Conservation (phyloP, 2,113 vertebrate genomes). For the Ictalurus furcatus region DNA sequence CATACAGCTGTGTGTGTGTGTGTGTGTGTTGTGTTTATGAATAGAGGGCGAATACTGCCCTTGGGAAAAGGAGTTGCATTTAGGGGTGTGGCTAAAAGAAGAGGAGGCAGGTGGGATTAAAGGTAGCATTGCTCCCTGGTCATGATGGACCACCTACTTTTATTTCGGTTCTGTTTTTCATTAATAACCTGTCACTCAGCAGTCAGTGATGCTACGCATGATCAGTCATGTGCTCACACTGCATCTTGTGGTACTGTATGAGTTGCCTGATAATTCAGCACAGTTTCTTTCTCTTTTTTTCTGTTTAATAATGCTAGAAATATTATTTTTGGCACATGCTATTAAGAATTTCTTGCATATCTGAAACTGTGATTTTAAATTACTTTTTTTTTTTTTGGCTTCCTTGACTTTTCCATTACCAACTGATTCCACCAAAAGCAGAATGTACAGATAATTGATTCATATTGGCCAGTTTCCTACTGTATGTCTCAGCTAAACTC, state of each 20-base stretch:
- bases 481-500: neutral
- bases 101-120: slow-evolving; percentile 78
- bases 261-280: neutral
- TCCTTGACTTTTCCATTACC: neutral
- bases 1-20: slow-evolving; percentile 18
- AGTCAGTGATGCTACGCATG: slow-evolving; percentile 5
- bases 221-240: neutral
- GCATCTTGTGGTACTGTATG: neutral
- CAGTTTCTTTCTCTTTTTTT: neutral
- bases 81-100: slow-evolving; percentile 82
- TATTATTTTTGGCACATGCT: neutral
- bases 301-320: neutral
- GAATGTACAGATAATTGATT: neutral
- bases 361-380: neutral
- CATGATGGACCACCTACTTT: neutral
- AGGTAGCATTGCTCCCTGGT: slow-evolving; percentile 72
- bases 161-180: slow-evolving; percentile 7
- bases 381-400: neutral
- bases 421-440: neutral
- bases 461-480: neutral
- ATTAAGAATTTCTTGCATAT: neutral
- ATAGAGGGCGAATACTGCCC: slow-evolving; percentile 87
- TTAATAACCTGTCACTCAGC: neutral
- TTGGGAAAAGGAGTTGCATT: slow-evolving; percentile 80
- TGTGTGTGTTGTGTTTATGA: slow-evolving; percentile 57